Evolutionary conservation across 2,888 invertebrate species (phyloP).

Genomic region (Sarcophaga variegata): DNA sequence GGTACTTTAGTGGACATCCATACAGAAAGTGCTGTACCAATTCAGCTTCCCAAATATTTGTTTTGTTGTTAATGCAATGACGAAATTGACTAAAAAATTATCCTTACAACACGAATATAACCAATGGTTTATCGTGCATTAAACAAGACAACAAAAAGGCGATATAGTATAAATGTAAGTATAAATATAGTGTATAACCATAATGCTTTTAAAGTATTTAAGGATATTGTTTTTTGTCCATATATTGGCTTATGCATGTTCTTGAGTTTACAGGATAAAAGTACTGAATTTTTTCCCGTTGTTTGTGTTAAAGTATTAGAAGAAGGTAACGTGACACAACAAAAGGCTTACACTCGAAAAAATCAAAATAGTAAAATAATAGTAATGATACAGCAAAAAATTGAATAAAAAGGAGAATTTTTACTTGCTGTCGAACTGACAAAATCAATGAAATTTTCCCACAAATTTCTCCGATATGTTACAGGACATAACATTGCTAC

Average conservation of each 20-base stretch:
- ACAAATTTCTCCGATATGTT: too few species aligned
- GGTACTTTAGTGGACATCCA: too few species aligned
- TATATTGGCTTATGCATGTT: neutral
- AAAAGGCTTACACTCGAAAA: neutral
- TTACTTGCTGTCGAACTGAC: neutral
- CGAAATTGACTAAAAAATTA: too few species aligned
- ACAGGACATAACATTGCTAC: too few species aligned
- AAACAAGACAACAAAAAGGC: conserved; percentile 1
- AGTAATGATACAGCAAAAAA: too few species aligned
- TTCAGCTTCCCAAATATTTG: too few species aligned
- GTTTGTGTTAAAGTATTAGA: conserved; percentile 38
- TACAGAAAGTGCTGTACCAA: too few species aligned
- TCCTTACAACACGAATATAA: conserved; percentile 8
- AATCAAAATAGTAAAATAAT: neutral
- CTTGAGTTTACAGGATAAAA: neutral
- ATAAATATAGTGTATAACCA: conserved; percentile 8
- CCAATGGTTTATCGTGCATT: conserved; percentile 28
- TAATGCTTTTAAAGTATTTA: conserved; percentile 33
- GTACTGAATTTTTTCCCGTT: neutral
- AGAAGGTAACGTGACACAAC: conserved; percentile 43
- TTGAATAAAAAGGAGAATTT: too few species aligned
- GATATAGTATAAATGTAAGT: too few species aligned
- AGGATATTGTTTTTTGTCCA: too few species aligned
- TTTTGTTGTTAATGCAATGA: too few species aligned
- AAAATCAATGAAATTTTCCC: too few species aligned